Evolutionary conservation across 2,113 vertebrate species (phyloP), one percentile per base, ranked within the genome.

Genomic region (Osmerus eperlanus): DNA sequence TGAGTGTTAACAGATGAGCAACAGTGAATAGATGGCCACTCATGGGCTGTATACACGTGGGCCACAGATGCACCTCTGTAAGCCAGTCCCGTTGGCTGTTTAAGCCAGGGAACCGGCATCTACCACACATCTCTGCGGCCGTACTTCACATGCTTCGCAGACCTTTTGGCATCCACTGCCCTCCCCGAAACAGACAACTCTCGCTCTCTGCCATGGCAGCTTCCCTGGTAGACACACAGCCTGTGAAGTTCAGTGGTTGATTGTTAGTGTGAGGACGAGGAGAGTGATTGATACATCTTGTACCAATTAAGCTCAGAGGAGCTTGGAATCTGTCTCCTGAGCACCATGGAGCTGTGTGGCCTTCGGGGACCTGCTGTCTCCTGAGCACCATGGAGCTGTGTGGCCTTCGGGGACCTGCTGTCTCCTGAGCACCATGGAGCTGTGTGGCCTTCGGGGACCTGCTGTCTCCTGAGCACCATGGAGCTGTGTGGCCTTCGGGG

Each of bases 231-330:
- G 53, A 70, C 16, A 58, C 53, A 2, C 64, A 15, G 62, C 41
- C n/a, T 28, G 29, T 61, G 69, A 32, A 69, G 52, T 19, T 54
- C 54, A 23, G 60, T 41, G 66, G 14, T 25, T 29, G 56, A 62
- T 7, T 67, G 61, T 55, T 41, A 68, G 56, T 56, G 47, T 9
- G 3, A 41, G 19, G 32, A 25, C 25, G 53, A 19, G 32, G 62
- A 51, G n/a, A 78, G 59, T 66, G 68, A 68, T 68, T 29, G n/a
- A 63, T 19, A 21, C 23, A 68, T 72, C 41, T 68, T 23, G 59
- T 72, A 77, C 68, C 65, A 32, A 72, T 63, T 68, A 72, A 64
- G 52, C 62, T 11, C 67, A 19, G 21, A 52, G 25, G 28, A 21
- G 18, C 9, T 41, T 60, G 21, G 19, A 23, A 68, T 77, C 11